These are phyloP conservation scores for Eupithecia pulchellata DNA, from an alignment of 2,888 invertebrate genomes.

Conservation along the genomic window DNA sequence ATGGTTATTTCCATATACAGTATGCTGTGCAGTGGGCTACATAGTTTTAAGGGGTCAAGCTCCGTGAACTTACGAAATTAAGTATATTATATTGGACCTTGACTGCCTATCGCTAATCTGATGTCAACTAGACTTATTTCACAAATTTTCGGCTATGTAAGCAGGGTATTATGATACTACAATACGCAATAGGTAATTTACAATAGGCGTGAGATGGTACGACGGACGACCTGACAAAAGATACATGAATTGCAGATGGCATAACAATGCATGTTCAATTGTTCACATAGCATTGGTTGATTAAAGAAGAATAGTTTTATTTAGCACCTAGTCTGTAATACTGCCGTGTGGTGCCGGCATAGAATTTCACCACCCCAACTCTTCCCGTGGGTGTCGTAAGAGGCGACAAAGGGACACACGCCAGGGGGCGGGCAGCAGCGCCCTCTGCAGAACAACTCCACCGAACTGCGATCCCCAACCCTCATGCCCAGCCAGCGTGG, in stretches of 20 bases:
- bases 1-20: conserved; percentile 31
- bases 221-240: not conserved
- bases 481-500: no score
- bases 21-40: conserved; percentile 30
- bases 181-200: conserved; percentile 5
- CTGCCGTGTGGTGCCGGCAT: no score
- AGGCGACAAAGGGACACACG: no score
- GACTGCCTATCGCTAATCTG: conserved; percentile 16
- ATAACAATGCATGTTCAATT: not conserved
- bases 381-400: no score
- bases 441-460: no score
- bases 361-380: no score
- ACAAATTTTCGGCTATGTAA: conserved; percentile 3
- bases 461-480: no score
- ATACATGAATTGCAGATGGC: not conserved
- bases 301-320: not conserved
- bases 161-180: not conserved
- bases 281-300: not conserved
- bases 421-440: no score
- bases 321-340: not conserved
- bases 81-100: conserved; percentile 51
- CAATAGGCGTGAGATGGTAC: conserved; percentile 1
- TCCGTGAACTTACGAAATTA: conserved; percentile 47
- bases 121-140: conserved; percentile 13
- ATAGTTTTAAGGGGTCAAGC: conserved; percentile 39